Evolutionary conservation across 2,797 vertebrate species (phyloP), one percentile per base, ranked within the genome.

Genomic region (Heterohyrax brucei): DNA sequence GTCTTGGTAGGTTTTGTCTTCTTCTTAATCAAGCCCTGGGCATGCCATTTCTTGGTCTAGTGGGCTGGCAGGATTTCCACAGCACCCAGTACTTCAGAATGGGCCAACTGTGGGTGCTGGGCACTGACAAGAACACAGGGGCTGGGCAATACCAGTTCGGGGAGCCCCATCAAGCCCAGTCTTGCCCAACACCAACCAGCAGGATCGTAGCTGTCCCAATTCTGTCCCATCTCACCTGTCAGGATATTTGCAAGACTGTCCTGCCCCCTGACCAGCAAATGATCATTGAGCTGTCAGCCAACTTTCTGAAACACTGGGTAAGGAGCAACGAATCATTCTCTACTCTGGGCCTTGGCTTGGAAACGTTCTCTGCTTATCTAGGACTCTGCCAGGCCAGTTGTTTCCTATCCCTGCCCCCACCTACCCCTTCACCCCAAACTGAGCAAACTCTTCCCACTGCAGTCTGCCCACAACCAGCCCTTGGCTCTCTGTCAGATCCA

Each of bases 1-100:
- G 91, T 97, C 96, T 95, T 94, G 93, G 95, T 93, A 97, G 95
- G 92, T 97, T 98, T 97, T 96, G 97, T 97, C 96, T 88, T 86
- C 89, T 95, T 96, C 93, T 93, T 94, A 61, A 92, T 91, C 73
- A 98, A 96, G 90, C 94, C 88, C 92, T 93, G 94, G 97, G 73
- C 93, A 53, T 78, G 19, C 87, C 93, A 96, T 62, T 81, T 87
- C 80, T 85, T 72, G 2, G 26, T 70, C 79, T 79, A 86, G 75
- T 92, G 24, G 12, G 44, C 77, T 90, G 50, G 13, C 1, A 0
- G 50, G 30, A 76, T 86, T 84, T 77, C 14, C 1, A 21, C 61
- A 83, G 50, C 1, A 7, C 75, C 83, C 72, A 76, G 75, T 56
- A 64, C 77, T 61, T 86, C 82, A 26, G 48, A 93, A 76, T 30